These are phyloP conservation scores for Scelioninae gen. 2 DNA, from an alignment of 2,888 invertebrate genomes.

Conservation along the genomic window DNA sequence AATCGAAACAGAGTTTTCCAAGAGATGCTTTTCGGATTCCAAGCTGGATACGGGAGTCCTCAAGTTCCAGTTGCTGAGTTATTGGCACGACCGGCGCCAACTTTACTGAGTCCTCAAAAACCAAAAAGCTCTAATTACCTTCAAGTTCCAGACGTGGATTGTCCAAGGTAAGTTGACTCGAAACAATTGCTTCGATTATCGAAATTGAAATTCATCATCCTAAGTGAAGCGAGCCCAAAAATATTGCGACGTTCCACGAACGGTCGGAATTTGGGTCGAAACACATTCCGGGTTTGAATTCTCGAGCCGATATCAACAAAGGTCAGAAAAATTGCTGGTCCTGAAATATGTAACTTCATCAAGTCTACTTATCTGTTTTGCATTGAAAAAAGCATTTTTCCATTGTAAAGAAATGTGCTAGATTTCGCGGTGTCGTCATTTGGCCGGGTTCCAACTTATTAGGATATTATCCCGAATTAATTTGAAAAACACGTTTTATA, in stretches of 20 bases:
- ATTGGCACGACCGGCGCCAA: slow-evolving; percentile 89
- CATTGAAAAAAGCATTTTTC: slow-evolving; percentile 21
- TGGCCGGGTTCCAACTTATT: slow-evolving; percentile 43
- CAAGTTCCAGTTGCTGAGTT: slow-evolving; percentile 94
- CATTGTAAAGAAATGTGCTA: slow-evolving; percentile 25
- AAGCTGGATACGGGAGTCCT: slow-evolving; percentile 89
- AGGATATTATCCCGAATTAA: slow-evolving; percentile 29
- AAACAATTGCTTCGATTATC: slow-evolving; percentile 20
- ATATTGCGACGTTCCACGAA: too few species aligned
- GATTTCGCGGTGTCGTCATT: slow-evolving; percentile 28
- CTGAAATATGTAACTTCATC: slow-evolving; percentile 32
- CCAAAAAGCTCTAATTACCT: slow-evolving; percentile 94
- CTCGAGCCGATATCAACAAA: too few species aligned
- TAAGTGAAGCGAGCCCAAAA: neutral
- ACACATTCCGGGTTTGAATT: too few species aligned
- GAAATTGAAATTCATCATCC: slow-evolving; percentile 12
- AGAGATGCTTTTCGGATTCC: slow-evolving; percentile 95
- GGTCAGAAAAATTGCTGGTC: slow-evolving; percentile 18
- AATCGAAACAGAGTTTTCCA: slow-evolving; percentile 83
- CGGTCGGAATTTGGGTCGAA: too few species aligned
- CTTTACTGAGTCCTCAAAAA: slow-evolving; percentile 89
- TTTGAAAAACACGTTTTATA: slow-evolving; percentile 5
- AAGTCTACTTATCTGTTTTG: slow-evolving; percentile 17
- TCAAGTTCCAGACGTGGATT: slow-evolving; percentile 93
- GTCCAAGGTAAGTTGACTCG: slow-evolving; percentile 78